These are phyloP conservation scores for Drosophila paulistorum DNA, from an alignment of 1,140 invertebrate genomes.

Conservation along the genomic window DNA sequence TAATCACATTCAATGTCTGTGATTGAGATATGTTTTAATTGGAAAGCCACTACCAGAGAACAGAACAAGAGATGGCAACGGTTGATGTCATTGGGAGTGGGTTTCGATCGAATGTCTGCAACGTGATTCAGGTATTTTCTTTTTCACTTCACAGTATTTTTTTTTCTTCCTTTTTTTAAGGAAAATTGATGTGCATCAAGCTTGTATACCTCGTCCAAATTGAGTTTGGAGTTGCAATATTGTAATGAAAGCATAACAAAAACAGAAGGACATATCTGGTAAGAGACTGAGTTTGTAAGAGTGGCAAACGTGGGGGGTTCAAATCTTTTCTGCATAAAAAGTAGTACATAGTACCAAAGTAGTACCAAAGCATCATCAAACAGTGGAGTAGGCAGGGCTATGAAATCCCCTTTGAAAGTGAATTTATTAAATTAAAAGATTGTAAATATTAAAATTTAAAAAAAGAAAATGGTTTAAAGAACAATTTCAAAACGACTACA, in stretches of 20 bases:
- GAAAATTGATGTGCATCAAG: slow-evolving; percentile 49
- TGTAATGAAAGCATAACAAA: slow-evolving; percentile 64
- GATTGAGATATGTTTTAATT: slow-evolving; percentile 59
- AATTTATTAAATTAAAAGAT: too few relatives aligned
- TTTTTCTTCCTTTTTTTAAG: slow-evolving; percentile 11
- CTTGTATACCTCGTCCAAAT: slow-evolving; percentile 12
- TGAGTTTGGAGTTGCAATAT: slow-evolving; percentile 31
- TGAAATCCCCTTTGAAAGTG: neutral
- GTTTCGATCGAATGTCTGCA: slow-evolving; percentile 35
- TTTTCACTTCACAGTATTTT: neutral
- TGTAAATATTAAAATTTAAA: too few relatives aligned
- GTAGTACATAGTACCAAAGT: too few relatives aligned
- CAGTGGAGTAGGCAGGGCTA: neutral
- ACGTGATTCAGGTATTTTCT: slow-evolving; percentile 32
- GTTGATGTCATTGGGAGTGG: slow-evolving; percentile 29
- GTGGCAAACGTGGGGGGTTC: neutral
- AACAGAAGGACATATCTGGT: slow-evolving; percentile 21
- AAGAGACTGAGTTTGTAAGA: neutral
- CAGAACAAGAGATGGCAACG: neutral
- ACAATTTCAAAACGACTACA: too few relatives aligned
- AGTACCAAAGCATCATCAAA: slow-evolving; percentile 1
- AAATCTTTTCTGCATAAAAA: slow-evolving; percentile 37
- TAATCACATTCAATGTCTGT: slow-evolving; percentile 49
- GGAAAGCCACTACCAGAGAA: slow-evolving; percentile 39
- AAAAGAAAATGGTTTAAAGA: too few relatives aligned